Base-by-base conservation (phyloP, 1,140 invertebrate species). In the Hyles vespertilio region DNA sequence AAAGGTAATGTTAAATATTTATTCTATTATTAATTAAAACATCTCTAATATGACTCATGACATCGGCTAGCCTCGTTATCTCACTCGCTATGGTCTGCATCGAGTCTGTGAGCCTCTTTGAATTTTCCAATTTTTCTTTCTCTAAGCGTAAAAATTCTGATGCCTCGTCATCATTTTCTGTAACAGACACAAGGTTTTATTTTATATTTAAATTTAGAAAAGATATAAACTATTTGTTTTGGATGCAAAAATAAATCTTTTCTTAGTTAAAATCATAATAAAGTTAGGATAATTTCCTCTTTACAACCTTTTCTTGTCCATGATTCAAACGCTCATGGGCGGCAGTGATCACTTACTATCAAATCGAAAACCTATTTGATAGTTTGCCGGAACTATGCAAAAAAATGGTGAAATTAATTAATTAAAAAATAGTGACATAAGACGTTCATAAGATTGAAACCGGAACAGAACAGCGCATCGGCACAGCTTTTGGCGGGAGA, bases 1-100 rank as follows among this genome's bases (percentile, higher is more conserved):
- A 2, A 5, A 48, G 22, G 34, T 51, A 5, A 36, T 61, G 22
- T 61, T 54, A 53, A 22, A 53, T 48, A 61, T 33, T 72, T 57
- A 67, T 56, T 62, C 57, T 63, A 51, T 58, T 67, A 54, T 62
- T 67, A 47, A 67, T 49, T 51, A 73, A 56, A 40, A 63, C 45
- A 52, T 78, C 69, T 67, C 61, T 69, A 22, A 75, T 73, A 34
- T 70, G 54, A 9, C 43, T 55, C 56, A 73, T 63, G 5, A 70
- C 58, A 11, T 68, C 63, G 0, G 66, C 61, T 9, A 78, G 66
- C 40, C 60, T 61, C 3, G 61, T 63, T 40, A 73, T 49, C 47
- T 70, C 59, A 2, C 32, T 43, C 3, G 69, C 63, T 11, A 78
- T 71, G 9, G 58, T 64, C 9, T 61, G 59, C 47, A 74, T 45